Evolutionary conservation across 1,140 invertebrate species (phyloP).

Genomic region (Drosophila suzukii): DNA sequence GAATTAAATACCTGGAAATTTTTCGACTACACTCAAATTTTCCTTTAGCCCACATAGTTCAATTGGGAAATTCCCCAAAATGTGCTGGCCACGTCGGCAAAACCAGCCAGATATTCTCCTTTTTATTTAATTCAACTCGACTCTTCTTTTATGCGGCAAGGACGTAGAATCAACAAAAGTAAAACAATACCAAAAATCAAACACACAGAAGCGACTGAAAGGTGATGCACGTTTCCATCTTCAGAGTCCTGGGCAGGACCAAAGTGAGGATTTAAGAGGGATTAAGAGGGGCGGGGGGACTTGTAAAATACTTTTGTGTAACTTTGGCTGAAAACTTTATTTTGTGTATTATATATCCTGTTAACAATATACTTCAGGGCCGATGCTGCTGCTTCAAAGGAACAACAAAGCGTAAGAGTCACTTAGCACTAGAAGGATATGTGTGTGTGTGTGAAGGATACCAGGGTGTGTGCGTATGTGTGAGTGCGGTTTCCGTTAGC

Average conservation of each 20-base stretch:
- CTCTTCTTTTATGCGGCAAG: slow-evolving; percentile 20
- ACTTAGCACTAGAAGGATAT: slow-evolving; percentile 66
- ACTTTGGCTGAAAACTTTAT: slow-evolving; percentile 83
- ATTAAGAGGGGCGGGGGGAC: slow-evolving; percentile 45
- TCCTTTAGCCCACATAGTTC: slow-evolving; percentile 11
- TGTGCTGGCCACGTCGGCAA: slow-evolving; percentile 5
- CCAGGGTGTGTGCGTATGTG: slow-evolving; percentile 43
- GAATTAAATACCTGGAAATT: not conserved
- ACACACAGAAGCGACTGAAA: slow-evolving; percentile 72
- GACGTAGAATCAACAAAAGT: slow-evolving; percentile 71
- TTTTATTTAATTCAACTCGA: slow-evolving; percentile 67
- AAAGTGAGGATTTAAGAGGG: slow-evolving; percentile 2
- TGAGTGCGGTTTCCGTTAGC: slow-evolving; percentile 81
- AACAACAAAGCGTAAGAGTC: slow-evolving; percentile 78
- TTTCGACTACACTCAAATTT: not conserved
- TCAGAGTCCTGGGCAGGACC: slow-evolving; percentile 7
- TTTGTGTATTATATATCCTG: slow-evolving; percentile 83
- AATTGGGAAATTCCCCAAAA: slow-evolving; percentile 45
- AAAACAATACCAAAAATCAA: slow-evolving; percentile 82
- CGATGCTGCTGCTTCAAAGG: slow-evolving; percentile 64
- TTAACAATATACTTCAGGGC: slow-evolving; percentile 83
- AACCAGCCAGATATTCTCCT: slow-evolving; percentile 22
- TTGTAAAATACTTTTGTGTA: slow-evolving; percentile 83
- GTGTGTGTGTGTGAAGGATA: slow-evolving; percentile 35
- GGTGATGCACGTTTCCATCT: slow-evolving; percentile 63